Conservation (phyloP, 2,113 vertebrate species). For the Pyrgilauda ruficollis region DNA sequence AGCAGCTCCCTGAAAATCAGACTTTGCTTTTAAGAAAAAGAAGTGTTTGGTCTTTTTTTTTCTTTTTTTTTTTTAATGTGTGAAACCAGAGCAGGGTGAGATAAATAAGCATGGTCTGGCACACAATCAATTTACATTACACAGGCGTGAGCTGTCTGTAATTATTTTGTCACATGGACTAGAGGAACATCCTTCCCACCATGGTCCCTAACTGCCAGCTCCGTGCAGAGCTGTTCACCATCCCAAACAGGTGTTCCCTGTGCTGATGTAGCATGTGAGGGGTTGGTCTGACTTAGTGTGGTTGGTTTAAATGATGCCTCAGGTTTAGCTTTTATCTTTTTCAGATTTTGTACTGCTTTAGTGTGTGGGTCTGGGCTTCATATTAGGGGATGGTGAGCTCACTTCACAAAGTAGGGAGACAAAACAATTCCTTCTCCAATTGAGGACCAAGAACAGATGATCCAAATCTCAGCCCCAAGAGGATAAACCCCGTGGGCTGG, state of each 20-base stretch:
- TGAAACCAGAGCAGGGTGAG: not conserved
- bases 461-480: too few relatives aligned
- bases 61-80: not conserved
- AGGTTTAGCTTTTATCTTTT: not conserved
- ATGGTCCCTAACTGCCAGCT: accelerated
- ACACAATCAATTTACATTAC: not conserved
- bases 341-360: not conserved
- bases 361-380: not conserved
- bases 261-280: accelerated
- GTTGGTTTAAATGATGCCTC: not conserved
- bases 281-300: not conserved
- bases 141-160: not conserved
- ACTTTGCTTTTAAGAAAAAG: not conserved
- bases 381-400: not conserved
- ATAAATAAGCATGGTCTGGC: not conserved
- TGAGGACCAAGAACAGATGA: too few relatives aligned
- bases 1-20: not conserved
- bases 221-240: not conserved
- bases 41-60: not conserved
- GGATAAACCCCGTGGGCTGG: too few relatives aligned
- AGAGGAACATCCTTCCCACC: not conserved
- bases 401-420: too few relatives aligned
- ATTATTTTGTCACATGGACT: accelerated
- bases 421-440: too few relatives aligned
- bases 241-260: accelerated